Evolutionary conservation across 1,140 invertebrate species (phyloP).

Genomic region (Episyrphus balteatus): DNA sequence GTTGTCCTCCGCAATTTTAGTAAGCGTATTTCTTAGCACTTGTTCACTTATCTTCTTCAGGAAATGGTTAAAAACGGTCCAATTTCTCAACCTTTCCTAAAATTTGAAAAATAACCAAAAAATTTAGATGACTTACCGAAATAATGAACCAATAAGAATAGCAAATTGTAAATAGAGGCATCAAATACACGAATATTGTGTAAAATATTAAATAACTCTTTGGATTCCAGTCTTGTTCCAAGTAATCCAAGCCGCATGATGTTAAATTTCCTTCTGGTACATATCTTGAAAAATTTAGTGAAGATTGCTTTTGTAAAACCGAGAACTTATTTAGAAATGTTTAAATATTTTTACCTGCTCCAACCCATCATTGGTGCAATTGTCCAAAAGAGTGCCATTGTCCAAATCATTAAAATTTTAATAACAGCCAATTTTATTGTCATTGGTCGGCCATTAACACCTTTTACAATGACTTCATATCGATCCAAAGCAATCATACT

Average conservation of each 20-base stretch:
- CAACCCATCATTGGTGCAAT: constrained; percentile 50
- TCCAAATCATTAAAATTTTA: constrained; percentile 52
- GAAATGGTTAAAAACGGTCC: no score
- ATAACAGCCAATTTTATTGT: constrained; percentile 49
- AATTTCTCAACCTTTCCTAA: no score
- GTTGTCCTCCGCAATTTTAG: no score
- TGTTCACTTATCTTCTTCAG: no score
- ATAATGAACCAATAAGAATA: constrained; percentile 65
- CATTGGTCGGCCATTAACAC: constrained; percentile 48
- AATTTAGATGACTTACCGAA: constrained; percentile 33
- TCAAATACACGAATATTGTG: constrained; percentile 50
- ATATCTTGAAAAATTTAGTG: constrained; percentile 40
- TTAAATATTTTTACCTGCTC: constrained; percentile 45
- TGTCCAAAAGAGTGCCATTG: constrained; percentile 50
- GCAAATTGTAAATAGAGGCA: constrained; percentile 54
- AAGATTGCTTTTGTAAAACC: no score
- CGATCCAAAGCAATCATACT: constrained; percentile 67
- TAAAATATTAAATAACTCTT: constrained; percentile 54
- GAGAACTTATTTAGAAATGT: no score
- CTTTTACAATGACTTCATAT: constrained; percentile 74
- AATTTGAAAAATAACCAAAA: no score
- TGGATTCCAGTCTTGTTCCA: constrained; percentile 46
- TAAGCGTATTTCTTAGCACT: no score
- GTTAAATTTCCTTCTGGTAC: constrained; percentile 73
- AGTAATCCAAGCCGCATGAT: constrained; percentile 67